phyloP scores from a whole-genome alignment of 1,140 invertebrate species.

The Plectrocnemia conspersa region DNA sequence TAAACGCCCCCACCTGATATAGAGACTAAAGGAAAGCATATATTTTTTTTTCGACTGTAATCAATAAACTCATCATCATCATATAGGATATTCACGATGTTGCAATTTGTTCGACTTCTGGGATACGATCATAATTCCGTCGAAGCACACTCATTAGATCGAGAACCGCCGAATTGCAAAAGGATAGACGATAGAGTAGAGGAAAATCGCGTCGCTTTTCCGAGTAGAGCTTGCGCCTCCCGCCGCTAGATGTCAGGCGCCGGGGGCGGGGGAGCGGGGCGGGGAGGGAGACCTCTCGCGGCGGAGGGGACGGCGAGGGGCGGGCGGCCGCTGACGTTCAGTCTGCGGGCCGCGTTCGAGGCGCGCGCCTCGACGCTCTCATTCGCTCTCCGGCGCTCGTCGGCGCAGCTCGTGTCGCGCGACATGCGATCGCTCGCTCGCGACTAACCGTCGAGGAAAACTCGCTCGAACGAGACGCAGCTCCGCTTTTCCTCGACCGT shows the following conservation, averaged over 20 bases:
- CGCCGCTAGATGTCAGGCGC: slow-evolving; percentile 35
- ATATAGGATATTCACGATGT: no score
- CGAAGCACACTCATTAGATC: no score
- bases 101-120: no score
- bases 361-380: slow-evolving; percentile 30
- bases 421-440: background rate
- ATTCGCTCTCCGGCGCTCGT: background rate
- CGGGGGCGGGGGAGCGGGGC: slow-evolving; percentile 24
- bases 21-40: no score
- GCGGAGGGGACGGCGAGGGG: slow-evolving; percentile 21
- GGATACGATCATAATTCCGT: no score
- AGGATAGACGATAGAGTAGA: no score
- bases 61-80: no score
- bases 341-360: slow-evolving; percentile 40
- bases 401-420: background rate
- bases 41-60: no score
- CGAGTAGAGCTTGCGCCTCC: slow-evolving; percentile 32
- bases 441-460: background rate
- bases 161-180: no score
- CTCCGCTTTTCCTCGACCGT: background rate
- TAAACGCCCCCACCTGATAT: no score
- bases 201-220: no score
- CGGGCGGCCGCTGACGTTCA: slow-evolving; percentile 37
- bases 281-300: background rate
- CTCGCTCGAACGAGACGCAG: background rate